phyloP scores from a whole-genome alignment of 2,113 vertebrate genomes.

The Herpailurus yagouaroundi region DNA sequence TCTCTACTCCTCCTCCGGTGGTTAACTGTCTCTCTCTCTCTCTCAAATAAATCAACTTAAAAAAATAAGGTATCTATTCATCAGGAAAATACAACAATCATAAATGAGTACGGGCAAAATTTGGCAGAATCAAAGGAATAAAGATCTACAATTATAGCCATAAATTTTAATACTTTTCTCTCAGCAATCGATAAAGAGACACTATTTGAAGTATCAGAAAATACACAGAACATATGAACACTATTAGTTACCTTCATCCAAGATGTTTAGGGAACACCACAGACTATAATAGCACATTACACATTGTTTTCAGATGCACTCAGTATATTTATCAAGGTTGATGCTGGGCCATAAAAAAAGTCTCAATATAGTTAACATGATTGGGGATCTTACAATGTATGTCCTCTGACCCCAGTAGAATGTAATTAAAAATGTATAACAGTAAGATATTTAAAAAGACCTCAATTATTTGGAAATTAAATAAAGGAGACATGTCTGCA shows the following conservation, averaged over 20 bases:
- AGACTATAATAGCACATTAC: not conserved
- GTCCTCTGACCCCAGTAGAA: not conserved
- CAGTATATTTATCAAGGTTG: accelerated
- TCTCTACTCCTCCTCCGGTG: too few species aligned
- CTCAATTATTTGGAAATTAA: not conserved
- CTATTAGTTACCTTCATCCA: not conserved
- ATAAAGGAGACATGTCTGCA: not conserved
- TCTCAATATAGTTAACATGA: not conserved
- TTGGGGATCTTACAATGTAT: not conserved
- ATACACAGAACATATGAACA: not conserved
- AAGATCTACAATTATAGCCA: not conserved
- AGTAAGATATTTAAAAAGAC: not conserved
- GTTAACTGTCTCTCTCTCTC: not conserved
- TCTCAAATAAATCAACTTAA: not conserved
- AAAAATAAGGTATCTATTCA: not conserved
- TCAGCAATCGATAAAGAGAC: not conserved
- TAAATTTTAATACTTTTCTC: not conserved
- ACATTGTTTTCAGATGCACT: not conserved
- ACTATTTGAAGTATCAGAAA: not conserved
- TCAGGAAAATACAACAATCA: not conserved
- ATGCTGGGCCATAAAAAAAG: not conserved
- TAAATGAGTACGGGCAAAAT: not conserved
- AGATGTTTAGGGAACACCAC: not conserved
- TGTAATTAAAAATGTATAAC: not conserved
- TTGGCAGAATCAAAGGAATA: not conserved